Evolutionary conservation across 2,797 vertebrate genomes (phyloP).

Genomic region (Synaphobranchus kaupii): DNA sequence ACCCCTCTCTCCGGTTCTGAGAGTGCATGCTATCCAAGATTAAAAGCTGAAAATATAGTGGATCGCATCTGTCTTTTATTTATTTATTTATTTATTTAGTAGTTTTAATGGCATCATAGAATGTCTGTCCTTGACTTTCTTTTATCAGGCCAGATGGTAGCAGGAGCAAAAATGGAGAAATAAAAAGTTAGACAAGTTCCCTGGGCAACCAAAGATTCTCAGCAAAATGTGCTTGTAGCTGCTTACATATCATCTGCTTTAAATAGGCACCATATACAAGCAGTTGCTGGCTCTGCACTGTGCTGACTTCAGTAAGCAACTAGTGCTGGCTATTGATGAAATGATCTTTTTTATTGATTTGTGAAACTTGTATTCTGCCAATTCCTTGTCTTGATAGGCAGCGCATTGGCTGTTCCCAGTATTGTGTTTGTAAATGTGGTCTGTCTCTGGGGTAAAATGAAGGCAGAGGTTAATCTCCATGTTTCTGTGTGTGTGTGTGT

Average conservation of each 20-base stretch:
- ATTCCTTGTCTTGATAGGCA: neutral
- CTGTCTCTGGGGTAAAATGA: neutral
- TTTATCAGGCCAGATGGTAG: neutral
- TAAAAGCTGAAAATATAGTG: conserved; percentile 7
- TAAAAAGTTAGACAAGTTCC: conserved; percentile 6
- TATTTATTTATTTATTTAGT: neutral
- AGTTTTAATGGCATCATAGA: neutral
- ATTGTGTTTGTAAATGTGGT: neutral
- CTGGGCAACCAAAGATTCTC: neutral
- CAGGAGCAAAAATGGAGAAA: neutral
- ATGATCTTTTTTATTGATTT: neutral
- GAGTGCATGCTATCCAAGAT: neutral
- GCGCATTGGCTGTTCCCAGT: neutral
- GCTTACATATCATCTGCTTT: conserved; percentile 9
- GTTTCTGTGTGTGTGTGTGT: neutral
- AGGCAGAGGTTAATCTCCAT: neutral
- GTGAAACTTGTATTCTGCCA: neutral
- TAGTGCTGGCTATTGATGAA: neutral
- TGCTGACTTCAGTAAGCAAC: neutral
- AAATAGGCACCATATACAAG: neutral
- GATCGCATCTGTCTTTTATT: conserved; percentile 11
- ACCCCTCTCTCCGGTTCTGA: neutral
- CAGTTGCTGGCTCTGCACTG: neutral
- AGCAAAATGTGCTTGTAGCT: neutral
- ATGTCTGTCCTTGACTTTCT: conserved; percentile 17